These are phyloP conservation scores for Synergus umbraculus DNA, from an alignment of 2,888 invertebrate genomes.

Conservation along the genomic window DNA sequence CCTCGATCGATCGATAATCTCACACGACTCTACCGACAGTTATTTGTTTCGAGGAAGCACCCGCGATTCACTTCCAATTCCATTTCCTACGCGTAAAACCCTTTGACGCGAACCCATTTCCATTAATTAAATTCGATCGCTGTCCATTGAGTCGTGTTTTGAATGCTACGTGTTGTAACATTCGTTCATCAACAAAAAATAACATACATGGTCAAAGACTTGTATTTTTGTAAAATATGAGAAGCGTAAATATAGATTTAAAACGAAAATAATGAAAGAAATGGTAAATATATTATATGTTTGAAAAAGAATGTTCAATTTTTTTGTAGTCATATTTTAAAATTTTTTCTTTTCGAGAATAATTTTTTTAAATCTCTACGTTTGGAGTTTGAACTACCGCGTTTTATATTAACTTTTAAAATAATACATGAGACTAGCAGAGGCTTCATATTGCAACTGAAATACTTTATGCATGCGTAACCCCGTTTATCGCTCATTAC, in stretches of 20 bases:
- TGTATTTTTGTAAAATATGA: constrained; percentile 16
- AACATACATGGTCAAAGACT: background rate
- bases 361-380: background rate
- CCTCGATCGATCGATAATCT: constrained; percentile 60
- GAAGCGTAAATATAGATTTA: background rate
- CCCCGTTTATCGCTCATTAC: constrained; percentile 20
- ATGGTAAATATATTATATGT: too few species aligned
- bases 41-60: constrained; percentile 60
- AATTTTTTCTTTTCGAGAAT: background rate
- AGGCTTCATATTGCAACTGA: background rate
- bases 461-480: constrained; percentile 11
- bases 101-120: constrained; percentile 45
- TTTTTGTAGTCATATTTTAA: too few species aligned
- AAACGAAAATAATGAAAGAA: too few species aligned
- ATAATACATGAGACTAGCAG: background rate
- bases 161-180: constrained; percentile 24
- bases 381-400: background rate
- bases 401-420: background rate
- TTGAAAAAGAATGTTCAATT: too few species aligned
- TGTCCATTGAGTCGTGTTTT: constrained; percentile 36
- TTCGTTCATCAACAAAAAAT: constrained; percentile 22
- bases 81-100: constrained; percentile 44
- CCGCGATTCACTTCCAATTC: constrained; percentile 50
- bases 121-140: constrained; percentile 43
- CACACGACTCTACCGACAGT: constrained; percentile 59